Base-by-base conservation (phyloP, 2,888 invertebrate genomes). In the Acronicta leporina region DNA sequence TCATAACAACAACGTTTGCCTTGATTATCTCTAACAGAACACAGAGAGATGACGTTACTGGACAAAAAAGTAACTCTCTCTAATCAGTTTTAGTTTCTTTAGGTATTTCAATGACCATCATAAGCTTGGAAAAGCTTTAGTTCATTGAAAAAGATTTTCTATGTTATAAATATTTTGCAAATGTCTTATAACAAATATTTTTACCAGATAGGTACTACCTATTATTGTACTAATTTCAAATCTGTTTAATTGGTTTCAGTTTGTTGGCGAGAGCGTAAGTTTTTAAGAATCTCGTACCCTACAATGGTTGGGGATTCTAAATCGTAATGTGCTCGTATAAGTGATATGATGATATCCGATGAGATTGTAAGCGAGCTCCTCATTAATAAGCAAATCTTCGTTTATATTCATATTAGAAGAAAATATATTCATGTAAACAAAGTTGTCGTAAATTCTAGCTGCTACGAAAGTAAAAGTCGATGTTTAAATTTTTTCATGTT, bases 341-440 rank as follows among this genome's bases (percentile, higher is more conserved):
- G n/a, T n/a, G n/a, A n/a, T n/a, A n/a, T n/a, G n/a, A n/a, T 68
- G 74, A 69, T 63, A 75, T 68, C 76, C 74, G 66, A 75, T 60
- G 68, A 75, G 75, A 74, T 73, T 71, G 72, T 71, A 74, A 80
- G 81, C 80, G 81, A 74, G 77, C 71, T 68, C 64, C 79, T 83
- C 79, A 85, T 86, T 86, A 83, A 71, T 74, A 71, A 81, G 77
- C 75, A 83, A 83, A 84, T 85, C 82, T 81, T 78, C 75, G 79
- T 73, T 81, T 73, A 81, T 78, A 79, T 81, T 57, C 50, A 40
- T 57, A 61, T 63, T 75, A 79, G 63, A 72, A 38, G n/a, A n/a
- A 38, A 73, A 75, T 78, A 67, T 75, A 57, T 64, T 48, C 47
- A 63, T 50, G 63, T 68, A 67, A 75, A 72, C 60, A 71, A 65